Percentiles rank a stretch among this genome's conserved stretches.
Conservation (phyloP, 1,140 invertebrate genomes). For the Steinernema khuongi region DNA sequence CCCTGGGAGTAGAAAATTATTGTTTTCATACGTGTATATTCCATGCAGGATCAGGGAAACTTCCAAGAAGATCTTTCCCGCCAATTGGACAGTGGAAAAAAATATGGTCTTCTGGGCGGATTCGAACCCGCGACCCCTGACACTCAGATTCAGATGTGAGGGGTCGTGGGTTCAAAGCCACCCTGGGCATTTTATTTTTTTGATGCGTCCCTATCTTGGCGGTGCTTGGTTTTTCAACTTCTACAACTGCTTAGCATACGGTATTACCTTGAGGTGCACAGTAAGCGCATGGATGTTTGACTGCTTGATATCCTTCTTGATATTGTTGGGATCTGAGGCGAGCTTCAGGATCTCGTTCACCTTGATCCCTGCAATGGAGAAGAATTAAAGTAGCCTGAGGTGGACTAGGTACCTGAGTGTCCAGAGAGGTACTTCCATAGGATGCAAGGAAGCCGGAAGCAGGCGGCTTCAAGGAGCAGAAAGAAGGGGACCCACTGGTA, state of each 20-base stretch:
- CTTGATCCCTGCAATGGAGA: slow-evolving; percentile 32
- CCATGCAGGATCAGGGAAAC: no score
- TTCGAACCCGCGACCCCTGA: no score
- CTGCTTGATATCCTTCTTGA: slow-evolving; percentile 42
- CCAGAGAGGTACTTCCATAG: slow-evolving; percentile 56
- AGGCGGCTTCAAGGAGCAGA: slow-evolving; percentile 56
- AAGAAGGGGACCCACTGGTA: slow-evolving; percentile 61
- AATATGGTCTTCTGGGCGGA: no score
- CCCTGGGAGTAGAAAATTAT: slow-evolving; percentile 21
- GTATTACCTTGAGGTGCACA: slow-evolving; percentile 26
- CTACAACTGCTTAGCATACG: no score
- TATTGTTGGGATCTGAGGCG: slow-evolving; percentile 39
- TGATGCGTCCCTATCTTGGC: no score
- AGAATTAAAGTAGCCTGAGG: slow-evolving; percentile 8
- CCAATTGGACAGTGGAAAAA: no score
- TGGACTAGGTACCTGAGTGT: slow-evolving; percentile 44
- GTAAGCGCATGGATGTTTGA: slow-evolving; percentile 39
- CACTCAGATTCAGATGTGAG: no score
- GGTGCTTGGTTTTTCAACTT: no score
- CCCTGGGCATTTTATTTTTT: no score
- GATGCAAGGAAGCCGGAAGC: slow-evolving; percentile 58
- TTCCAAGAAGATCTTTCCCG: no score
- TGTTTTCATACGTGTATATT: not conserved
- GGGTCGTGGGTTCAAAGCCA: no score
- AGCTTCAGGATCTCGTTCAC: slow-evolving; percentile 40